Conservation (phyloP, 1,140 invertebrate genomes). For the Habropoda laboriosa region DNA sequence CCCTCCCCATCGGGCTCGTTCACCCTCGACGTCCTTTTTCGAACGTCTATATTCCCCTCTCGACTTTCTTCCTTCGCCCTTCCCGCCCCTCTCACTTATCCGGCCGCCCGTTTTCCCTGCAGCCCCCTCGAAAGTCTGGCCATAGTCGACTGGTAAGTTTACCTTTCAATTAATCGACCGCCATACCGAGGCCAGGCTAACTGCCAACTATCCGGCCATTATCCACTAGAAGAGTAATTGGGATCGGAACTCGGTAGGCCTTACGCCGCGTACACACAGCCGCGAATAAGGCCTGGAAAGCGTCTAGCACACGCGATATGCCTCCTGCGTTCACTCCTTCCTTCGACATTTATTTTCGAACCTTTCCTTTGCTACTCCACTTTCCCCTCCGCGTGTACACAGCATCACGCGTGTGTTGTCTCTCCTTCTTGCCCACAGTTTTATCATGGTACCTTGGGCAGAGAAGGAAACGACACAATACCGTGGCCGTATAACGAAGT, state of each 20-base stretch:
- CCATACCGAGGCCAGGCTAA: conserved; percentile 69
- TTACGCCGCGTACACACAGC: conserved; percentile 30
- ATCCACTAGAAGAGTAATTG: conserved; percentile 78
- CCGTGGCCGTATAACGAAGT: conserved; percentile 25
- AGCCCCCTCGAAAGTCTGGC: conserved; percentile 73
- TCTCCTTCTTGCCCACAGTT: neutral
- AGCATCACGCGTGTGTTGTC: fast-evolving
- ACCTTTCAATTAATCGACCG: conserved; percentile 79
- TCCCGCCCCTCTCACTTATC: conserved; percentile 12
- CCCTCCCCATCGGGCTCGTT: conserved; percentile 1
- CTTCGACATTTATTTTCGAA: neutral
- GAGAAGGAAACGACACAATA: neutral
- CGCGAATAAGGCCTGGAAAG: conserved; percentile 37
- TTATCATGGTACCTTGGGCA: conserved; percentile 39
- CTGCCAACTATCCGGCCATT: conserved; percentile 76
- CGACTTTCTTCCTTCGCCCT: conserved; percentile 34
- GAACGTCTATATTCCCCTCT: conserved; percentile 52
- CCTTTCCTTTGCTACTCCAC: neutral
- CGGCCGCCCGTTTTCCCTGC: conserved; percentile 31
- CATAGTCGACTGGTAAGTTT: conserved; percentile 75
- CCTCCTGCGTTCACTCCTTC: conserved; percentile 9
- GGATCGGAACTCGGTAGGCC: conserved; percentile 69
- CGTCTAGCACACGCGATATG: conserved; percentile 1
- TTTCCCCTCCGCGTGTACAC: neutral
- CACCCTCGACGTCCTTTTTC: conserved; percentile 54